Evolutionary conservation across 2,113 vertebrate species (phyloP).

Genomic region (Zapus hudsonius): DNA sequence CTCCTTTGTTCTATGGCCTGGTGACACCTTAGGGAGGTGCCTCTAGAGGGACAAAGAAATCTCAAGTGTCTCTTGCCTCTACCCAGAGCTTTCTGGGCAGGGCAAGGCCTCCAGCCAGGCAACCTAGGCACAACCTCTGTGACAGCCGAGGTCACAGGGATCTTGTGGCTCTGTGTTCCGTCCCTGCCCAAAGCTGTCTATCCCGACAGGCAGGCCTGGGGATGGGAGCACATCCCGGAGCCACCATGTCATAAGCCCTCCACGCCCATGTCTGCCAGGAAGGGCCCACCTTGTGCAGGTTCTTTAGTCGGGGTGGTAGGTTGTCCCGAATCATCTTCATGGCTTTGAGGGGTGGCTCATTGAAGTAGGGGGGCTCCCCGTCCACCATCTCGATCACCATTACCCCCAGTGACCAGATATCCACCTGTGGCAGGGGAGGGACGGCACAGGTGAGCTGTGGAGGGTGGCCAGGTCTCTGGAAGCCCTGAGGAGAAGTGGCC

Average conservation of each 20-base stretch:
- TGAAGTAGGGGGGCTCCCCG: slow-evolving; percentile 97
- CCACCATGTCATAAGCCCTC: background rate
- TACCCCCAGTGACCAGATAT: slow-evolving; percentile 97
- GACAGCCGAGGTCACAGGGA: background rate
- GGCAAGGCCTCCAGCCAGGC: background rate
- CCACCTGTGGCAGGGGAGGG: slow-evolving; percentile 84
- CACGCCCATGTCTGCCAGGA: rapidly evolving
- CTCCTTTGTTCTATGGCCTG: background rate
- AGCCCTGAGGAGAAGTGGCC: rapidly evolving
- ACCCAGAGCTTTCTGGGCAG: too few relatives aligned
- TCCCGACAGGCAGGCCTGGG: background rate
- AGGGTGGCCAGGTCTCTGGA: rapidly evolving
- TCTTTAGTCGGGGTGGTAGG: slow-evolving; percentile 95
- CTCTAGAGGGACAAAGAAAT: too few relatives aligned
- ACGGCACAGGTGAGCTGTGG: background rate
- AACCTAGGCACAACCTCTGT: background rate
- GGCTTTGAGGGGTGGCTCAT: slow-evolving; percentile 96
- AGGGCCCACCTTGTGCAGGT: slow-evolving; percentile 92
- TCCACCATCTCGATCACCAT: slow-evolving; percentile 99
- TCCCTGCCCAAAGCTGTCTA: background rate
- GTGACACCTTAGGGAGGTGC: background rate
- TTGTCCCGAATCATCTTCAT: slow-evolving; percentile 99
- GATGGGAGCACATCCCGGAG: too few relatives aligned
- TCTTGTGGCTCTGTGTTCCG: background rate
- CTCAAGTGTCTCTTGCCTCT: background rate